Conservation (phyloP, 2,888 invertebrate genomes). For the Asteroscopus sphinx region DNA sequence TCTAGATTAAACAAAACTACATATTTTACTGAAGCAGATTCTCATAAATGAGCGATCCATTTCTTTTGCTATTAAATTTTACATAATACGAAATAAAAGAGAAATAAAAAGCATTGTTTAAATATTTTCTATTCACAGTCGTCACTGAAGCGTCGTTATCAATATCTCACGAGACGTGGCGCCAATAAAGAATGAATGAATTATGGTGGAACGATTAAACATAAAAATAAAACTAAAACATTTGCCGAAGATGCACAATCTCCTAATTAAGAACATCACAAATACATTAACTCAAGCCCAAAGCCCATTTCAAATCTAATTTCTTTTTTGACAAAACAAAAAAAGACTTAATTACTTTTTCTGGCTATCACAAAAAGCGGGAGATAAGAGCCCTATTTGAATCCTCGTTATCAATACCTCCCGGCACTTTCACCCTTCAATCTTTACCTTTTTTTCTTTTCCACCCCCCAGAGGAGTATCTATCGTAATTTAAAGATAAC, state of each 20-base stretch:
- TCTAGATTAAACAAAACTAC: conserved; percentile 37
- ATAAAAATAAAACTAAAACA: conserved; percentile 55
- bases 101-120: conserved; percentile 11
- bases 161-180: conserved; percentile 46
- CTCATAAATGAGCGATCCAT: conserved; percentile 28
- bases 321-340: conserved; percentile 80
- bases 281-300: conserved; percentile 78
- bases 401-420: conserved; percentile 84
- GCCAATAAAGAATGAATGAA: conserved; percentile 49
- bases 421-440: conserved; percentile 81
- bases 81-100: conserved; percentile 22
- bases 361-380: conserved; percentile 79
- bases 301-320: conserved; percentile 77
- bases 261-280: conserved; percentile 81
- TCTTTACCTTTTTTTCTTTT: conserved; percentile 70
- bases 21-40: conserved; percentile 16
- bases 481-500: conserved; percentile 88
- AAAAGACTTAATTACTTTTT: conserved; percentile 87
- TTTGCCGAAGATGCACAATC: conserved; percentile 69
- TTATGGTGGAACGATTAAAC: conserved; percentile 54
- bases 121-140: conserved; percentile 26
- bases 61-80: conserved; percentile 19
- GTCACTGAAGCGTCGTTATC: conserved; percentile 47
- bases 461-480: conserved; percentile 72
- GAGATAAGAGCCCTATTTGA: conserved; percentile 84